Percentiles rank a stretch among this genome's conserved stretches.
Conservation (phyloP, 2,797 vertebrate genomes). For the Anniella stebbinsi region DNA sequence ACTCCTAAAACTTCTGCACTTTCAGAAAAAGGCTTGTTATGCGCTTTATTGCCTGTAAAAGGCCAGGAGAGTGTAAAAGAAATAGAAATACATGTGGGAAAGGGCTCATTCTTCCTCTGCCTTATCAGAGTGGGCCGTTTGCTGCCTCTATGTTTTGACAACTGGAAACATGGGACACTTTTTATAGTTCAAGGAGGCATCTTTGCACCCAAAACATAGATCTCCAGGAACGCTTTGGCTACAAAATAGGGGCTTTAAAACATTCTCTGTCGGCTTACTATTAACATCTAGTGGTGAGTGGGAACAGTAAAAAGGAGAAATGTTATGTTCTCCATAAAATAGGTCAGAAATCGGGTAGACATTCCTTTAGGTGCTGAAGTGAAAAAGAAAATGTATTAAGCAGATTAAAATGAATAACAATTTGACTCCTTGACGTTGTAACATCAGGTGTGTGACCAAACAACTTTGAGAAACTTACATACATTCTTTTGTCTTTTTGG, state of each 20-base stretch:
- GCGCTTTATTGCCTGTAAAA: slow-evolving; percentile 54
- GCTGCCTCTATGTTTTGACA: slow-evolving; percentile 23
- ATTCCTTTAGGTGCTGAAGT: neutral
- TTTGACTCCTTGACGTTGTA: neutral
- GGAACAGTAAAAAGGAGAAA: neutral
- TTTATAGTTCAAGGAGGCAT: neutral
- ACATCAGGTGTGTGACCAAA: neutral
- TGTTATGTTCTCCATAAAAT: slow-evolving; percentile 22
- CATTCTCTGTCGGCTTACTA: neutral
- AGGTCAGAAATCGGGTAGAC: neutral
- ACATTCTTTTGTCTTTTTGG: neutral
- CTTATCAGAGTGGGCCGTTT: slow-evolving; percentile 1
- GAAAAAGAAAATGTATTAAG: slow-evolving; percentile 32
- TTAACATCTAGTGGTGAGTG: neutral
- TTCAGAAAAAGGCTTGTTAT: slow-evolving; percentile 47
- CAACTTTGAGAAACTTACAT: neutral
- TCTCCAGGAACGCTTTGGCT: neutral
- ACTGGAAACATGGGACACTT: slow-evolving; percentile 12
- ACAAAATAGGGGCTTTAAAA: slow-evolving; percentile 34
- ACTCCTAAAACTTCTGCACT: slow-evolving; percentile 26
- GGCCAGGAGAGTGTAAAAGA: slow-evolving; percentile 40
- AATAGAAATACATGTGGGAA: slow-evolving; percentile 44
- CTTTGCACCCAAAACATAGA: slow-evolving; percentile 22
- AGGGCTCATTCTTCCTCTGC: slow-evolving; percentile 2
- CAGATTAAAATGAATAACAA: neutral